Conservation (phyloP, 30 jellyfish, hydroid and myxozoan species). For the Hydractinia echinata region DNA sequence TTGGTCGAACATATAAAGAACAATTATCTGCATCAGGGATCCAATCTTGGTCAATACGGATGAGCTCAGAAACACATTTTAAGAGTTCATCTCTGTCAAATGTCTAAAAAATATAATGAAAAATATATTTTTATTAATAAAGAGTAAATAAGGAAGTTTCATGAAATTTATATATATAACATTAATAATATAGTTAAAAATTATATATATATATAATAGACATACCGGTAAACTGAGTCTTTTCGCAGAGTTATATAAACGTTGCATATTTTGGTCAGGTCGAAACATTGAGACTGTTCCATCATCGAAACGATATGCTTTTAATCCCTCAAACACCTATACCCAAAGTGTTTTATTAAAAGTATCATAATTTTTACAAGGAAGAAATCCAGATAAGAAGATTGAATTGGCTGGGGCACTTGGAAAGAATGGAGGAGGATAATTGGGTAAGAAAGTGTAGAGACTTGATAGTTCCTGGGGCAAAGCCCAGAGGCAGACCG, state of each 20-base stretch:
- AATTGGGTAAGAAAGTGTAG: no score
- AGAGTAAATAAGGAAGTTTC: background rate
- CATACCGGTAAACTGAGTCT: conserved; percentile 84
- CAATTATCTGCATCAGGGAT: conserved; percentile 70
- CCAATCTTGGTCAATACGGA: conserved; percentile 81
- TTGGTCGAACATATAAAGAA: conserved; percentile 81
- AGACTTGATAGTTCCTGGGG: no score
- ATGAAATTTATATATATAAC: background rate
- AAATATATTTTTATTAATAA: background rate
- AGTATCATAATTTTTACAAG: background rate
- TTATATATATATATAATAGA: background rate
- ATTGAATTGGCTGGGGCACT: no score
- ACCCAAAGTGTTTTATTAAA: background rate
- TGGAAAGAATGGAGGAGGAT: no score
- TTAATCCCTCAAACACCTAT: conserved; percentile 85
- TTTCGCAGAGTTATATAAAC: conserved; percentile 69
- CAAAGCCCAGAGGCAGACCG: no score
- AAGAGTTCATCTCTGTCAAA: conserved; percentile 75
- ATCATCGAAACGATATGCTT: conserved; percentile 74
- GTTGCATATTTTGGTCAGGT: conserved; percentile 73
- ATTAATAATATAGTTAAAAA: no score
- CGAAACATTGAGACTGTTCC: conserved; percentile 67
- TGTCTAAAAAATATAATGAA: conserved; percentile 32
- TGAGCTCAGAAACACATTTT: conserved; percentile 68
- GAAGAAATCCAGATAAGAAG: no score